Percentiles rank a stretch among this genome's conserved stretches.
These are phyloP conservation scores for Rhyacichthys aspro DNA, from an alignment of 2,797 vertebrate species.

Conservation along the genomic window DNA sequence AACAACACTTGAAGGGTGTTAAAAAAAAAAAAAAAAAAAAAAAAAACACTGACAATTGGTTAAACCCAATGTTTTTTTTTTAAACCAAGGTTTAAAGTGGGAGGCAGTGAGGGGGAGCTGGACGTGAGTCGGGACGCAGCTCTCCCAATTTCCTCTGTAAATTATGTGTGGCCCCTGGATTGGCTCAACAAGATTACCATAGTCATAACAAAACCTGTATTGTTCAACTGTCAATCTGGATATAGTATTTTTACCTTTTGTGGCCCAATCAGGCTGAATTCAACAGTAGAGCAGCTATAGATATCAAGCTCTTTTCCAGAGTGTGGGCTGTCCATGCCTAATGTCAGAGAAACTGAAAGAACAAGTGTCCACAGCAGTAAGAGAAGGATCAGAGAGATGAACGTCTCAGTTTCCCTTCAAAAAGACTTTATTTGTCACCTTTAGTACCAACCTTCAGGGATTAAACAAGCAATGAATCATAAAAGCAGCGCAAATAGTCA, in stretches of 20 bases:
- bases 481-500: constrained; percentile 57
- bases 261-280: constrained; percentile 71
- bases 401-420: constrained; percentile 74
- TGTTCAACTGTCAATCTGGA: constrained; percentile 80
- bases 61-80: constrained; percentile 78
- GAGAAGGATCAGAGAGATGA: constrained; percentile 60
- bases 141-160: constrained; percentile 67
- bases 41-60: constrained; percentile 81
- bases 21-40: constrained; percentile 76
- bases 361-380: constrained; percentile 63
- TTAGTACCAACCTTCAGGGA: constrained; percentile 60
- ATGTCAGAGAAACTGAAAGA: constrained; percentile 65
- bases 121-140: constrained; percentile 53
- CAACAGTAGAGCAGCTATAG: constrained; percentile 55
- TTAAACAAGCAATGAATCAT: constrained; percentile 67
- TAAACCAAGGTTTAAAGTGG: constrained; percentile 70
- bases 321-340: constrained; percentile 63
- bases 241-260: constrained; percentile 77
- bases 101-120: constrained; percentile 46
- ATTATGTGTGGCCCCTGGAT: constrained; percentile 80
- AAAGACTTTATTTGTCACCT: constrained; percentile 63
- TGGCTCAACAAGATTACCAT: constrained; percentile 83
- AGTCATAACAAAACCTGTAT: constrained; percentile 80
- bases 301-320: constrained; percentile 63
- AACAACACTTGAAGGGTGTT: constrained; percentile 86